phyloP scores from a whole-genome alignment of 92 coral and sea anemone species.

The Actinernus sp. region DNA sequence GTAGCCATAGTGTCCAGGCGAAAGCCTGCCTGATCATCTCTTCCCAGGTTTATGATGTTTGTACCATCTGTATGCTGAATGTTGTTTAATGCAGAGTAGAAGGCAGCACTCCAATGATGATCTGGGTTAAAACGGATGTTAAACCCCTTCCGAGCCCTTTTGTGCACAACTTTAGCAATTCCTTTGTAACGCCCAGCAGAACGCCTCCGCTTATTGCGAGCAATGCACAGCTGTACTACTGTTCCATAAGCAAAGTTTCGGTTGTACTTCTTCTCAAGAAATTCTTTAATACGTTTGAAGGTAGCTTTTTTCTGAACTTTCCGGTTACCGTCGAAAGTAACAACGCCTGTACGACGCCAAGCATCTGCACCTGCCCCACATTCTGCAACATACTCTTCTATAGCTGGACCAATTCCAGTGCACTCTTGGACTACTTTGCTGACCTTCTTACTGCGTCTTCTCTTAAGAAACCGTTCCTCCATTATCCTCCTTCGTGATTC shows the following conservation, averaged over 20 bases:
- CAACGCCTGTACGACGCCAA: conserved; percentile 64
- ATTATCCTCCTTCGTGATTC: conserved; percentile 43
- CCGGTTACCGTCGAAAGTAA: conserved; percentile 71
- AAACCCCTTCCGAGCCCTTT: conserved; percentile 65
- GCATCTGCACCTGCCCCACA: conserved; percentile 67
- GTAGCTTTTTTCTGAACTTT: conserved; percentile 65
- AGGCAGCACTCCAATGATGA: conserved; percentile 65
- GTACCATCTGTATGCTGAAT: conserved; percentile 54
- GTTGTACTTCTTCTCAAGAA: conserved; percentile 51
- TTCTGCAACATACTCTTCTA: conserved; percentile 42
- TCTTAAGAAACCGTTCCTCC: conserved; percentile 49
- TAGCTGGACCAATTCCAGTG: conserved; percentile 44
- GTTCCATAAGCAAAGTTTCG: conserved; percentile 48
- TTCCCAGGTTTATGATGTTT: conserved; percentile 55
- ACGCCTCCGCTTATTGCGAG: conserved; percentile 59
- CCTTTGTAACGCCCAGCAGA: conserved; percentile 59
- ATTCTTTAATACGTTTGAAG: conserved; percentile 59
- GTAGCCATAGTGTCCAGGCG: conserved; percentile 66
- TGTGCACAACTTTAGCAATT: conserved; percentile 34
- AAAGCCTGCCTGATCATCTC: conserved; percentile 89
- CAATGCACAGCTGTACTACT: conserved; percentile 73
- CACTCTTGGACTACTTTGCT: conserved; percentile 35
- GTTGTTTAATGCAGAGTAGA: conserved; percentile 40
- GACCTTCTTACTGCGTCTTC: conserved; percentile 66
- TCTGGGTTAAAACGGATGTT: conserved; percentile 69